Base-by-base conservation (phyloP, 2,888 invertebrate species). In the Pilophorus perplexus region DNA sequence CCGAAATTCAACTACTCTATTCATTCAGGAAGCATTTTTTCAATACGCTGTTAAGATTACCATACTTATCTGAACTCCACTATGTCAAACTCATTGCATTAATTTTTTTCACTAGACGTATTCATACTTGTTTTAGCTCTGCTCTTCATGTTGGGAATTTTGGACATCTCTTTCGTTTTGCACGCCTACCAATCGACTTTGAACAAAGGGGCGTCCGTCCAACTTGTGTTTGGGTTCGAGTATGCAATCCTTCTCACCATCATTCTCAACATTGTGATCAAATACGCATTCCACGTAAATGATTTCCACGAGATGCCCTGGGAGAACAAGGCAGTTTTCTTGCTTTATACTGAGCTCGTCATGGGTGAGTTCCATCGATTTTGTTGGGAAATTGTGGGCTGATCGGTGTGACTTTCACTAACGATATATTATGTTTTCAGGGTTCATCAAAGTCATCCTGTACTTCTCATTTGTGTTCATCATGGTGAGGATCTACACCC, bases 211-310 rank as follows among this genome's bases (percentile, higher is more conserved):
- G 94, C 98, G 4, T 94, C 95, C 0, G 97, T 97, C 1, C 99
- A 99, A 79, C 82, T 99, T 68, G 98, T 99, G 4, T 99, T 99
- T 82, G 99, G 99, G 59, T 99, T 99, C 80, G 98, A 99, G 81
- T 99, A 99, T 80, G 97, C 97, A 69, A 94, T 99, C 76, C 81
- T 99, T 57, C 81, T 97, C 66, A 96, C 96, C 3, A 90, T 94
- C 76, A 90, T 95, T 28, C 81, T 90, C 64, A 97, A 96, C 79
- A 94, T 95, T 68, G 83, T 89, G 54, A 90, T 97, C 71, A 99
- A 99, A 76, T 94, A 95, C 76, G 80, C 88, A 22, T 79, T 92
- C 28, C 95, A 96, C 77, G 86, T 90, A 2, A 85, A 93, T 68
- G 95, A 96, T 75, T 82, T 94, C 4, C 88, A 89, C 74, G 95